Percentiles rank a stretch among this genome's conserved stretches.
Evolutionary conservation across 2,888 invertebrate species (phyloP).

Genomic region (Chloroclysta siterata): DNA sequence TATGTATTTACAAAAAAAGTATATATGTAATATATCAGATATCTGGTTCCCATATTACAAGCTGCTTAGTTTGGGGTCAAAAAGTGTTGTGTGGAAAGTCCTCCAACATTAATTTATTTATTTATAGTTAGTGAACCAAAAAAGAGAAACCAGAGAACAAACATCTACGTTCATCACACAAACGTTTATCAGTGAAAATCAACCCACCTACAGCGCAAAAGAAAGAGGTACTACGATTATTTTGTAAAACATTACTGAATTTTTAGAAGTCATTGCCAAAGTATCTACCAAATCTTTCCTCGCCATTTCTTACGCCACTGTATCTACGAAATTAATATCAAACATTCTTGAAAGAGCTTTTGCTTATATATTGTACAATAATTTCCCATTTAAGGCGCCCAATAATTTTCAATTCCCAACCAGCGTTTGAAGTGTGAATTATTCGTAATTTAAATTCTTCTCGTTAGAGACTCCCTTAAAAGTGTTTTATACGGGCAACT

Average conservation of each 20-base stretch:
- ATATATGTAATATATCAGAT: not conserved
- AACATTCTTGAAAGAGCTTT: constrained; percentile 33
- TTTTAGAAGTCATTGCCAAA: too few relatives aligned
- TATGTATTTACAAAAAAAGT: too few relatives aligned
- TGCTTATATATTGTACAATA: constrained; percentile 38
- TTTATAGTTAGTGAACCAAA: too few relatives aligned
- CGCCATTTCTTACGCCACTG: not conserved
- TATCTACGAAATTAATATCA: constrained; percentile 31
- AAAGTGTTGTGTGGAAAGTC: too few relatives aligned
- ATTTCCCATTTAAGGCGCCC: constrained; percentile 38
- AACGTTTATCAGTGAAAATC: too few relatives aligned
- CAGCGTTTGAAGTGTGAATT: constrained; percentile 44
- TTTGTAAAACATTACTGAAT: too few relatives aligned
- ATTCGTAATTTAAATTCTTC: constrained; percentile 42
- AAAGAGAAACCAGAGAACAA: too few relatives aligned
- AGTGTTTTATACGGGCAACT: constrained; percentile 6
- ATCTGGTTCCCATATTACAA: not conserved
- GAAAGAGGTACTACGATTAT: too few relatives aligned
- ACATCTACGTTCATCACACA: too few relatives aligned
- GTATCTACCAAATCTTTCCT: too few relatives aligned
- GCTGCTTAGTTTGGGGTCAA: not conserved
- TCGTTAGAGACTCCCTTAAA: constrained; percentile 23
- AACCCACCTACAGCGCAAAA: too few relatives aligned
- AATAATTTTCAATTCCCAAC: constrained; percentile 42
- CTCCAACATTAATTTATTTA: too few relatives aligned